Evolutionary conservation across 2,888 invertebrate species (phyloP), one percentile per base, ranked within the genome.

Genomic region (Apamea crenata): DNA sequence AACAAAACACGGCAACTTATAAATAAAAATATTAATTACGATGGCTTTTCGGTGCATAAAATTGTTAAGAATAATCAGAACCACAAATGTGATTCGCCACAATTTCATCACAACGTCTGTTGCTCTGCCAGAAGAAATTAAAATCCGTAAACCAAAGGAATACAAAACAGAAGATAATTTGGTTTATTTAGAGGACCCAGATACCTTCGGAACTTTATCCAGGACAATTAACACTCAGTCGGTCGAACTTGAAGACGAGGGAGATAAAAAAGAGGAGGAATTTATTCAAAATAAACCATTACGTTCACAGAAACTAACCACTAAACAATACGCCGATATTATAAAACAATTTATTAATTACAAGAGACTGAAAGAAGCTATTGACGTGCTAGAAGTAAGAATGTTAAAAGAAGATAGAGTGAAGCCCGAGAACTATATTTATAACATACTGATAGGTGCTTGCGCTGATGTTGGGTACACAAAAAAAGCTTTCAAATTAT

Each of bases 401-500:
- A 98, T 99, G 98, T 92, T 98, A 14, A 97, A 98, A 93, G 97
- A 98, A 89, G 99, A 99, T 93, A 97, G 97, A 88, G 98, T 98
- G 0, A 98, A 98, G 93, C 99, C 99, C 0, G 98, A 97, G 81
- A 97, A 97, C 85, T 98, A 98, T 92, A 98, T 98, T 89, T 99
- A 98, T 92, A 98, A 98, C 92, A 96, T 99, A 77, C 94, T 99
- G n/a, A 98, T 99, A 81, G 98, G 98, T 80, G 98, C 98, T 16
- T 98, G 98, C 94, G 99, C 98, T 5, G 96, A 98, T 89, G 98
- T 98, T 1, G 99, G 99, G 0, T 98, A 99, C 91, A 97, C 99
- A 3, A 98, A 98, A 90, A 99, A 98, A 95, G 99, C 99, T 2
- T 99, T 99, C 92, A 97, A 97, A 88, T 96, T 99, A 2, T 99